Evolutionary conservation across 2,797 vertebrate genomes (phyloP).

Genomic region (Tinamus major): DNA sequence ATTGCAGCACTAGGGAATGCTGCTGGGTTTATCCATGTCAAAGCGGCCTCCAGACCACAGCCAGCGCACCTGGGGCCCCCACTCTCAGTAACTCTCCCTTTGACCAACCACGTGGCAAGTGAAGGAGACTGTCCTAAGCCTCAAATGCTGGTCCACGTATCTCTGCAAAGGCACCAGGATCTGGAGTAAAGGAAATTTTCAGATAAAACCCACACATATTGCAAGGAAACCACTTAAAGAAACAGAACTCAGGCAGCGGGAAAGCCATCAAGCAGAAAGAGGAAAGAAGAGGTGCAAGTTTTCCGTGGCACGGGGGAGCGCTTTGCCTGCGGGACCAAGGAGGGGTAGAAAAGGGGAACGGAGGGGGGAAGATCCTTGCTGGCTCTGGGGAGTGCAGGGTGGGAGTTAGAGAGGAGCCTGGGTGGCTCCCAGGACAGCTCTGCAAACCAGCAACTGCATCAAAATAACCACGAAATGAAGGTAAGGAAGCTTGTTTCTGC

Average conservation of each 20-base stretch:
- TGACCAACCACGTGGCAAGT: not conserved
- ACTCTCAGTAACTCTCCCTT: not conserved
- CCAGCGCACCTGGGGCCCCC: not conserved
- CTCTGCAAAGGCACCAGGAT: not conserved
- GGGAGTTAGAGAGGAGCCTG: not conserved
- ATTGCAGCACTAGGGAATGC: constrained; percentile 17
- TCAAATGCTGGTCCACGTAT: not conserved
- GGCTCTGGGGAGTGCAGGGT: not conserved
- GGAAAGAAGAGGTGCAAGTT: not conserved
- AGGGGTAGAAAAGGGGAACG: not conserved
- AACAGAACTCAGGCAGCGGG: not conserved
- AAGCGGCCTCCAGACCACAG: not conserved
- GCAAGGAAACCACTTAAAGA: not conserved
- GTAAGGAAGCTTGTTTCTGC: not conserved
- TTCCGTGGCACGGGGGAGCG: not conserved
- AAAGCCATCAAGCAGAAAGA: not conserved
- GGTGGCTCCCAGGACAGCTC: not conserved
- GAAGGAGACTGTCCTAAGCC: not conserved
- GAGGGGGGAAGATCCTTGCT: rapidly evolving
- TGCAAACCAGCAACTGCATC: not conserved
- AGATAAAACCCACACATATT: not conserved
- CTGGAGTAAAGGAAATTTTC: not conserved
- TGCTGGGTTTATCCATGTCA: constrained; percentile 18
- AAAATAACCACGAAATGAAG: not conserved
- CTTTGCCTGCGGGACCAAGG: not conserved